Percentiles rank a stretch among this genome's conserved stretches.
These are phyloP conservation scores for Sebastes minor DNA, from an alignment of 2,797 vertebrate genomes.

Conservation along the genomic window DNA sequence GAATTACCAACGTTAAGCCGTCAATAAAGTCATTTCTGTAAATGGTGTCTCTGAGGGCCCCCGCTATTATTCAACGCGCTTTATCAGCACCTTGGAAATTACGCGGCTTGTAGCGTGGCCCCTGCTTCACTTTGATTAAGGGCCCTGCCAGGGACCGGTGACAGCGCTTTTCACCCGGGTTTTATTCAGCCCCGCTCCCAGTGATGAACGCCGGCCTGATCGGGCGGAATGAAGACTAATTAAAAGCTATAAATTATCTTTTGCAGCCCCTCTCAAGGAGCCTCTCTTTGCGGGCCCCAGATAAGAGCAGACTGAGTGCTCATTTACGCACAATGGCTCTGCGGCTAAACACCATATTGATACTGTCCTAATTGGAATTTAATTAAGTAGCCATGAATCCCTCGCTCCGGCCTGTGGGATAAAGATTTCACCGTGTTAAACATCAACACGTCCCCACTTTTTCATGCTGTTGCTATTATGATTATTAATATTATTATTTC, in stretches of 20 bases:
- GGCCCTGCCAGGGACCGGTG: conserved; percentile 94
- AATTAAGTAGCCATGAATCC: conserved; percentile 88
- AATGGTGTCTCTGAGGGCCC: conserved; percentile 95
- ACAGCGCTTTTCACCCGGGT: conserved; percentile 85
- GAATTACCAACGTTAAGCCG: conserved; percentile 98
- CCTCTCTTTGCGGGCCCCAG: conserved; percentile 86
- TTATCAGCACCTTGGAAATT: conserved; percentile 99
- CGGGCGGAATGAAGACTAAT: conserved; percentile 99
- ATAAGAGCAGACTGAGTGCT: conserved; percentile 90
- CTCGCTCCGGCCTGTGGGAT: conserved; percentile 90
- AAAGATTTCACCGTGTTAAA: conserved; percentile 98
- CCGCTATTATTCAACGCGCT: conserved; percentile 95
- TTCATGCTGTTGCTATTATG: conserved; percentile 45
- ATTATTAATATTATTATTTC: conserved; percentile 66
- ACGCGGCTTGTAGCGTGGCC: conserved; percentile 85
- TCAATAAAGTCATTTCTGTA: conserved; percentile 99
- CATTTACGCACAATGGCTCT: conserved; percentile 88
- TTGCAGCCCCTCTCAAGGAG: conserved; percentile 72
- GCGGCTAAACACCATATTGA: conserved; percentile 95
- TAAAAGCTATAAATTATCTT: conserved; percentile 99
- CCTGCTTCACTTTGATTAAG: conserved; percentile 96
- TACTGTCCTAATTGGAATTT: conserved; percentile 99
- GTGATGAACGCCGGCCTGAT: conserved; percentile 96
- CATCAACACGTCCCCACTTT: conserved; percentile 86
- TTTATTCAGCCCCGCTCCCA: conserved; percentile 88